phyloP scores from a whole-genome alignment of 1,140 invertebrate genomes.

The Bombus soroeensis region DNA sequence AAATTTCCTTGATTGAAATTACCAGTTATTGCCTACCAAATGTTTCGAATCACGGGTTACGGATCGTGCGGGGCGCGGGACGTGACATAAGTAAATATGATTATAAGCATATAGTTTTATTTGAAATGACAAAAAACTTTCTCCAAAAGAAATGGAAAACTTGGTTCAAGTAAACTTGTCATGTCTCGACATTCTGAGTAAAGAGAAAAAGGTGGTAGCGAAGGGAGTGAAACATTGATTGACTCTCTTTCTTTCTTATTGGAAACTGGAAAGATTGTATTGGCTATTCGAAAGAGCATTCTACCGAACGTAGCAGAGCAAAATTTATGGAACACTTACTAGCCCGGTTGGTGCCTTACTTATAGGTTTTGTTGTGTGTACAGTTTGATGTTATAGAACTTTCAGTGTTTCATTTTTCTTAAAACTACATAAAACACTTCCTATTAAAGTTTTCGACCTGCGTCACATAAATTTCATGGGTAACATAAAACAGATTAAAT shows the following conservation, averaged over 20 bases:
- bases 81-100: no score
- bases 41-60: no score
- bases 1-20: no score
- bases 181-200: neutral
- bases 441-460: neutral
- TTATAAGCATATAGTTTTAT: no score
- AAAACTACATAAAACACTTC: neutral
- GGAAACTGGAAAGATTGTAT: neutral
- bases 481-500: neutral
- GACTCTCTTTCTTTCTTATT: neutral
- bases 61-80: no score
- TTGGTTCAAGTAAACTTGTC: neutral
- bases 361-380: neutral
- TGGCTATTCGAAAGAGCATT: neutral
- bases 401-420: neutral
- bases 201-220: neutral
- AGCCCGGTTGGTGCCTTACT: neutral
- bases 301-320: neutral
- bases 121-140: no score
- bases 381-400: neutral
- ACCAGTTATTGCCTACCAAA: no score
- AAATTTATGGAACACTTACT: neutral
- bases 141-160: neutral
- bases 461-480: neutral
- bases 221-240: neutral